Evolutionary conservation across 2,113 vertebrate species (phyloP).

Genomic region (Cyprinodon brontotheroides): DNA sequence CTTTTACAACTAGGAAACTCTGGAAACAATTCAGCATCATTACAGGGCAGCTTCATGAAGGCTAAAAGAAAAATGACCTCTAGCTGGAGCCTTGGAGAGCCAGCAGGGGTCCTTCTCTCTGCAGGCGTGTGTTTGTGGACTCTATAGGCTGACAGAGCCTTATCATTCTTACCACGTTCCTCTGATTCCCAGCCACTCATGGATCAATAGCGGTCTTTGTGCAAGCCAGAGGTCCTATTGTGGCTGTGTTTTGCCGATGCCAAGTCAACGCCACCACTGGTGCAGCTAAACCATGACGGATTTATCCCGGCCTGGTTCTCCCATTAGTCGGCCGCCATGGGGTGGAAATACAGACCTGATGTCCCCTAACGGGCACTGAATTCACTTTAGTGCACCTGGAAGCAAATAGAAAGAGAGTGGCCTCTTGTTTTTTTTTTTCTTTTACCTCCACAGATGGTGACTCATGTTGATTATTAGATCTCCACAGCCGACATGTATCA

Average conservation of each 20-base stretch:
- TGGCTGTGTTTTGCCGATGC: slow-evolving; percentile 34
- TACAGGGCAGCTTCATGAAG: background rate
- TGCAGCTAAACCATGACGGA: slow-evolving; percentile 65
- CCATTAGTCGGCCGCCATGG: slow-evolving; percentile 63
- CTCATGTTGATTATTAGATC: slow-evolving; percentile 64
- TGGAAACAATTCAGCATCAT: slow-evolving; percentile 1
- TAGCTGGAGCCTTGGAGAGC: slow-evolving; percentile 3
- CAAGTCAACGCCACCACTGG: slow-evolving; percentile 21
- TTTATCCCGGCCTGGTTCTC: slow-evolving; percentile 43
- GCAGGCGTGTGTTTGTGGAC: slow-evolving; percentile 12
- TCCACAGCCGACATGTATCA: slow-evolving; percentile 49
- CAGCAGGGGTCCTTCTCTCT: slow-evolving; percentile 35
- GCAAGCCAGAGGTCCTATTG: slow-evolving; percentile 59
- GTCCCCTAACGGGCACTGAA: slow-evolving; percentile 70
- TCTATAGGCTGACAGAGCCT: slow-evolving; percentile 18
- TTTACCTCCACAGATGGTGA: slow-evolving; percentile 50
- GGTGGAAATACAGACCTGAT: slow-evolving; percentile 62
- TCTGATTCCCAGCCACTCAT: slow-evolving; percentile 55
- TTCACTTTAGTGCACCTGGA: slow-evolving; percentile 64
- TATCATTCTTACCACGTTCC: slow-evolving; percentile 67
- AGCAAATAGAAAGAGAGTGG: slow-evolving; percentile 61
- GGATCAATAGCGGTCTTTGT: slow-evolving; percentile 75
- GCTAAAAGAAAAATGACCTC: slow-evolving; percentile 11
- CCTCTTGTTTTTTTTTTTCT: slow-evolving; percentile 33
- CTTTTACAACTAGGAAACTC: background rate